These are phyloP conservation scores for Idaea biselata DNA, from an alignment of 2,888 invertebrate species.

Conservation along the genomic window DNA sequence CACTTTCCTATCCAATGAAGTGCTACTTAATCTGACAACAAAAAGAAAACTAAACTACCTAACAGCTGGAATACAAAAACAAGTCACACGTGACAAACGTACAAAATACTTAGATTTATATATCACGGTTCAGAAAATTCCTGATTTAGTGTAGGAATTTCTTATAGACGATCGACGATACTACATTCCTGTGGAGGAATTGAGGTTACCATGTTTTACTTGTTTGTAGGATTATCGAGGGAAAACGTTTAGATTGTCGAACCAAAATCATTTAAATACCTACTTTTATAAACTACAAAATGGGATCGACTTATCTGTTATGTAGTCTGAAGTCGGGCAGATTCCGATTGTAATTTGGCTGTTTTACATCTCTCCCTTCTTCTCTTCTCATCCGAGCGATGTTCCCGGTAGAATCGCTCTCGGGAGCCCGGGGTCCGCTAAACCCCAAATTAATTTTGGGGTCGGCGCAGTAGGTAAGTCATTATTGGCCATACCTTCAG, in stretches of 20 bases:
- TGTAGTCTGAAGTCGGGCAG: too few relatives aligned
- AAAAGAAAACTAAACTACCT: constrained; percentile 10
- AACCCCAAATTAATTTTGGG: too few relatives aligned
- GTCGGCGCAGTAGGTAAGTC: too few relatives aligned
- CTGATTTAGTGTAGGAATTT: constrained; percentile 21
- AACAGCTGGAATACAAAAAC: constrained; percentile 3
- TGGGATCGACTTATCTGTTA: too few relatives aligned
- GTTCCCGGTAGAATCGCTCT: too few relatives aligned
- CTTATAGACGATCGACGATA: constrained; percentile 9
- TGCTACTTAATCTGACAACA: constrained; percentile 4
- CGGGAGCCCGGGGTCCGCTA: too few relatives aligned
- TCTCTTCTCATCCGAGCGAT: too few relatives aligned
- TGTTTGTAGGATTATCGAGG: not conserved
- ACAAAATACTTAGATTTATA: constrained; percentile 21
- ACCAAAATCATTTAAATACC: not conserved
- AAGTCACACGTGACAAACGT: constrained; percentile 15
- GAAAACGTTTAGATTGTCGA: not conserved
- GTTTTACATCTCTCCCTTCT: too few relatives aligned
- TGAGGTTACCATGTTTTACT: not conserved
- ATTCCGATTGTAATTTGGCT: too few relatives aligned
- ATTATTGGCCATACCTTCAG: too few relatives aligned
- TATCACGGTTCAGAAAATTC: constrained; percentile 10
- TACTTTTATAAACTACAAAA: too few relatives aligned
- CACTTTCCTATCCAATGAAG: not conserved
- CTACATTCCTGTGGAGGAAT: not conserved